Conservation (phyloP, 2,113 vertebrate genomes). For the Pandion haliaetus region DNA sequence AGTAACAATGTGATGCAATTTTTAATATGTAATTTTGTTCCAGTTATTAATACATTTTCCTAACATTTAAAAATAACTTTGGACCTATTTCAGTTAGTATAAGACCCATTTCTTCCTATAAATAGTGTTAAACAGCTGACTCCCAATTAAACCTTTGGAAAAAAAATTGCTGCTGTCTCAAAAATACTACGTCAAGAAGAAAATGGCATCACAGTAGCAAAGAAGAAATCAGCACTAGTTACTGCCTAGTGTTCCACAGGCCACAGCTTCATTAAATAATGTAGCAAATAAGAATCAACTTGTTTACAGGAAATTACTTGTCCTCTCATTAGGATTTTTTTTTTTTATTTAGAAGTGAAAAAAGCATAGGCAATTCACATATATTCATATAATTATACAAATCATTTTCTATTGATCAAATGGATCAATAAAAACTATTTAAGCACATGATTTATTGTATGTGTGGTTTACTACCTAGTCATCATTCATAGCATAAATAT, state of each 20-base stretch:
- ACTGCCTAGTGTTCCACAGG: neutral
- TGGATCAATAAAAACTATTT: conserved; percentile 1
- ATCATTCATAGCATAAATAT: neutral
- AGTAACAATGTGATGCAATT: neutral
- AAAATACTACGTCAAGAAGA: neutral
- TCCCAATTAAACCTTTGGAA: neutral
- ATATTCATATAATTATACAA: neutral
- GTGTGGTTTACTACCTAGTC: neutral
- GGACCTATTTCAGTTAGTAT: neutral
- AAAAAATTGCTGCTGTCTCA: neutral
- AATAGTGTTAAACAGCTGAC: neutral
- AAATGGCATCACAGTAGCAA: neutral
- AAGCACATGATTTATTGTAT: neutral
- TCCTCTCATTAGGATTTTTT: neutral
- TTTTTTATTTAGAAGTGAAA: neutral
- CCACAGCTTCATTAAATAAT: neutral
- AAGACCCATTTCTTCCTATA: neutral
- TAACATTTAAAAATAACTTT: neutral
- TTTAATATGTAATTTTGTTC: neutral
- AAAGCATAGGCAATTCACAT: neutral
- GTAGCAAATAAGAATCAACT: neutral
- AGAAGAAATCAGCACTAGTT: neutral
- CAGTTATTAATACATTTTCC: neutral
- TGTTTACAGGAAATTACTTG: neutral
- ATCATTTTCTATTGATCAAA: neutral